Base-by-base conservation (phyloP, 2,113 vertebrate genomes). In the Macaca nemestrina region DNA sequence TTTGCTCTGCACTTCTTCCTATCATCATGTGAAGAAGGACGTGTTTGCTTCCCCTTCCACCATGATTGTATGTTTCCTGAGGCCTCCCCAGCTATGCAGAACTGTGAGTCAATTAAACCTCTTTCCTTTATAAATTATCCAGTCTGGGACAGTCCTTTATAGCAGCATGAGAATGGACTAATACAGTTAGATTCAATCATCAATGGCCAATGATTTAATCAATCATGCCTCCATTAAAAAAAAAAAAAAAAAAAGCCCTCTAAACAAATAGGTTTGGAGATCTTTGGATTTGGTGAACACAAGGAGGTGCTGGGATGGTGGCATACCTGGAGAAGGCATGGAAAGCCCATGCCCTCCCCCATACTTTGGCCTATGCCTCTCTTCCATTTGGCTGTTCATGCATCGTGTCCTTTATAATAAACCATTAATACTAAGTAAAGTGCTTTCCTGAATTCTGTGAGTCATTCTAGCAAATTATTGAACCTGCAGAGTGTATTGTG, bases 341-440 rank as follows among this genome's bases (percentile, higher is more conserved):
- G 38, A 45, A 14, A 30, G 8, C 23, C 52, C 0, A 1, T 0
- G 30, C 0, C 13, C 40, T 79, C 35, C 64, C 55, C 23, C n/a
- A 50, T 4, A 8, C n/a, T 10, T 61, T 35, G 6, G 18, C 73
- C 40, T 75, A 1, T 20, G 55, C 40, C 70, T 48, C 57, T 45
- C 50, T 81, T n/a, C 45, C 18, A 38, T 57, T 72, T 48, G 32
- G 22, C 38, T 50, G 32, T 64, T 87, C 11, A 43, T 70, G 73
- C 70, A 18, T 86, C 61, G 13, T 50, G 85, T 2, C 40, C 48
- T 83, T 55, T 61, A 27, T 40, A 88, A 83, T 17, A 86, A 94
- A 64, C 12, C 35, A 40, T 22, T 94, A 83, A 73, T 25, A 40
- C 12, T 13, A 43, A 52, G 40, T 27, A 35, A 59, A 94, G 32